These are phyloP conservation scores for Cyrtodaria siliqua DNA, from an alignment of 2,888 invertebrate species.

Conservation along the genomic window DNA sequence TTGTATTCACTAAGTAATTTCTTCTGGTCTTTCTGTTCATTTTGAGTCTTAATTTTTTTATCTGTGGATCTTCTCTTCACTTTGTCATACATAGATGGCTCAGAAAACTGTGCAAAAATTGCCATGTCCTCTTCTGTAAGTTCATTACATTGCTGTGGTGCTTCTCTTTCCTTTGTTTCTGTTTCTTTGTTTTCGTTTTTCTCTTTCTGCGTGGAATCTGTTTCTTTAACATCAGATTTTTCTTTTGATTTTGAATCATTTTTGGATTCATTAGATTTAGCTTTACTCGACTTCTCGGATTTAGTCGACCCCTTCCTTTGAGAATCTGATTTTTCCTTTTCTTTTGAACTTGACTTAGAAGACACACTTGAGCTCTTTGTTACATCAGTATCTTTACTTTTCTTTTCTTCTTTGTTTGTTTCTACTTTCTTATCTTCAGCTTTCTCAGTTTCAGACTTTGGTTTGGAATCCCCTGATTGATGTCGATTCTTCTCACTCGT, in stretches of 20 bases:
- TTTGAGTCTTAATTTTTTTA: slow-evolving; percentile 85
- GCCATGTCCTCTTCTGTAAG: slow-evolving; percentile 69
- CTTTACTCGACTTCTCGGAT: slow-evolving; percentile 45
- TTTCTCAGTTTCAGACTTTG: slow-evolving; percentile 59
- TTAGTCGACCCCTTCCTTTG: slow-evolving; percentile 51
- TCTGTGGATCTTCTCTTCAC: slow-evolving; percentile 81
- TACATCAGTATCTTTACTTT: slow-evolving; percentile 37
- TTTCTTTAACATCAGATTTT: slow-evolving; percentile 36
- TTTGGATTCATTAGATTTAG: slow-evolving; percentile 36
- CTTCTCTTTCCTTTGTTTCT: slow-evolving; percentile 55
- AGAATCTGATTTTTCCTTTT: slow-evolving; percentile 51
- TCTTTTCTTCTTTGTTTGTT: slow-evolving; percentile 44
- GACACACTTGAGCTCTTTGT: slow-evolving; percentile 38
- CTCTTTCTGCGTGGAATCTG: slow-evolving; percentile 15
- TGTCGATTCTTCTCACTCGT: slow-evolving; percentile 40
- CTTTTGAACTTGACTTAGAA: slow-evolving; percentile 54
- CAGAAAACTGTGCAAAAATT: slow-evolving; percentile 83
- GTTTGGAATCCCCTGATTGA: slow-evolving; percentile 57
- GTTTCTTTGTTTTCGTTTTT: slow-evolving; percentile 46
- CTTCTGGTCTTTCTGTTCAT: slow-evolving; percentile 68
- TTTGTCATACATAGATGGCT: slow-evolving; percentile 99
- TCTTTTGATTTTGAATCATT: slow-evolving; percentile 45
- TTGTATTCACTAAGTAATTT: slow-evolving; percentile 71
- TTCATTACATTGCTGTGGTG: slow-evolving; percentile 39
- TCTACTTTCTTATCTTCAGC: slow-evolving; percentile 51